Evolutionary conservation across 2,797 vertebrate genomes (phyloP).

Genomic region (Hipposideros larvatus): DNA sequence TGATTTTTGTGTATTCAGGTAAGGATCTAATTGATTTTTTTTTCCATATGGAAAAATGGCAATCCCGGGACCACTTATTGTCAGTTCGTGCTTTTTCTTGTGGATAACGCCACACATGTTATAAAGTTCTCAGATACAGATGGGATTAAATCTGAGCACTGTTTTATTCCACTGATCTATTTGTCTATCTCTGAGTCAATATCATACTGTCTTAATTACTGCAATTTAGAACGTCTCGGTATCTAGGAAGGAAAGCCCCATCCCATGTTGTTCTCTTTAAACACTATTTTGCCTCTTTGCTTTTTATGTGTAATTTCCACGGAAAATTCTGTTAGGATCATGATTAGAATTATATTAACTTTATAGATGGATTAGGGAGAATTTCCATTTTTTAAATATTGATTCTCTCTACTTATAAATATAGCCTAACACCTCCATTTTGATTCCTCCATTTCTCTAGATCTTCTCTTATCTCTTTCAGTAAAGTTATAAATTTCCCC

Average conservation of each 20-base stretch:
- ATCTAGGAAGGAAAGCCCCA: not conserved
- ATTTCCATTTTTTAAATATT: slow-evolving; percentile 45
- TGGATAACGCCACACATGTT: not conserved
- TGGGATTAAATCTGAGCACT: not conserved
- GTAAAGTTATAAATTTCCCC: slow-evolving; percentile 59
- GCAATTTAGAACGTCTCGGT: not conserved
- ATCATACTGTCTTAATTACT: not conserved
- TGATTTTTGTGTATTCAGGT: not conserved
- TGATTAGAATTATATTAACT: not conserved
- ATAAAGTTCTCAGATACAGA: not conserved
- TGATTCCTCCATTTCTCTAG: not conserved
- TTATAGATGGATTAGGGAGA: not conserved
- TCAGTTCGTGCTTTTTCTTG: not conserved
- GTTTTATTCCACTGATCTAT: not conserved
- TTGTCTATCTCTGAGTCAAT: not conserved
- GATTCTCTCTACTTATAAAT: slow-evolving; percentile 54
- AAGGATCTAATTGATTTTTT: slow-evolving; percentile 12
- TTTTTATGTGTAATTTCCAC: slow-evolving; percentile 29
- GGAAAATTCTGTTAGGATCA: not conserved
- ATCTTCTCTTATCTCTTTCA: slow-evolving; percentile 56
- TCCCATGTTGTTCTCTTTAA: not conserved
- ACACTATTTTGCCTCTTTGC: not conserved
- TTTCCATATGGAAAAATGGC: not conserved
- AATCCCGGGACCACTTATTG: not conserved
- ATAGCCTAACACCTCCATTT: not conserved